These are phyloP conservation scores for Drosophila ohnishii DNA, from an alignment of 1,140 invertebrate species.

Conservation along the genomic window DNA sequence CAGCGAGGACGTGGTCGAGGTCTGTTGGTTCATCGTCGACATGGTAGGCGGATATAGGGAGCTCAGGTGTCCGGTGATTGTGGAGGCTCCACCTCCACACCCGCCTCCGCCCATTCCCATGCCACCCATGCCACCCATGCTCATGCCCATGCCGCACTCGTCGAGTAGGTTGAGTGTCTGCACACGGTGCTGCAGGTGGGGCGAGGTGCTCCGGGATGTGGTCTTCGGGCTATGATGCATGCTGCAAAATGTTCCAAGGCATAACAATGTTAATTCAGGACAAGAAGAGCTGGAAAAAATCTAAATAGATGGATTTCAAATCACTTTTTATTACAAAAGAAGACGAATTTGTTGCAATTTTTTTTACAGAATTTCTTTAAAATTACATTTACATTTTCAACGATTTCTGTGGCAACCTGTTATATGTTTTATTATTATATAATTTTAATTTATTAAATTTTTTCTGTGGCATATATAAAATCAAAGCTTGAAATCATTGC, in stretches of 20 bases:
- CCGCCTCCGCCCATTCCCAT: constrained; percentile 31
- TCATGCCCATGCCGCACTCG: constrained; percentile 52
- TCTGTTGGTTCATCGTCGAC: constrained; percentile 81
- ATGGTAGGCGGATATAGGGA: constrained; percentile 79
- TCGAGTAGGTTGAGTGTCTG: constrained; percentile 81
- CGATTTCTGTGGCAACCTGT: too few species aligned
- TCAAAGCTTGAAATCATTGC: too few species aligned
- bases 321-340: too few species aligned
- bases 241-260: constrained; percentile 18
- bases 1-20: constrained; percentile 80
- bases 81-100: constrained; percentile 58
- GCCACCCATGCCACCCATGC: constrained; percentile 20
- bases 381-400: too few species aligned
- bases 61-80: constrained; percentile 73
- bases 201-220: constrained; percentile 81
- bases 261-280: not conserved
- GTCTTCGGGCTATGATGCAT: constrained; percentile 83
- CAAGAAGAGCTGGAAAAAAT: too few species aligned
- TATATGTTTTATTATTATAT: too few species aligned
- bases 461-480: too few species aligned
- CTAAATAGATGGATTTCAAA: too few species aligned
- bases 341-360: too few species aligned
- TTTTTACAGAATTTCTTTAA: too few species aligned
- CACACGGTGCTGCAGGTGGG: constrained; percentile 79
- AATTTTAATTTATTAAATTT: too few species aligned